phyloP scores from a whole-genome alignment of 2,797 vertebrate species.

The Florisuga fusca region DNA sequence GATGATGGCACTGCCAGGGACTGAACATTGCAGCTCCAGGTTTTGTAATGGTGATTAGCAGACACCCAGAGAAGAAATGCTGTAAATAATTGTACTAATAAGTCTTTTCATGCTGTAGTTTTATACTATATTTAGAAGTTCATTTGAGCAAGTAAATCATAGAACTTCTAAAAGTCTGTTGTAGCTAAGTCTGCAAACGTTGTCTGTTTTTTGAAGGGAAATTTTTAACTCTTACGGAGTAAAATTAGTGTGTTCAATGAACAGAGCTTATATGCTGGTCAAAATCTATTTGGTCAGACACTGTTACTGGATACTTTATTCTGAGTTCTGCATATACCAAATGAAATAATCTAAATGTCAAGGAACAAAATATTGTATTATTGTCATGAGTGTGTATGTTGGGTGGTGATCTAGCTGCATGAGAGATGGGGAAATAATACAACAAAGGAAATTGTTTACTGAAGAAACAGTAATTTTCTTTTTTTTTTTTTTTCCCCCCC shows the following conservation, averaged over 20 bases:
- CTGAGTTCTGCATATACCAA: background rate
- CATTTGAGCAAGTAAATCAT: background rate
- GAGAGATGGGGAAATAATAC: background rate
- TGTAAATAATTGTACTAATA: background rate
- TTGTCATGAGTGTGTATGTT: background rate
- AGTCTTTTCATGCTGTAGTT: background rate
- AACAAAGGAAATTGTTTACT: background rate
- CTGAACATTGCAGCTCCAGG: background rate
- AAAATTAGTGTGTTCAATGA: constrained; percentile 38
- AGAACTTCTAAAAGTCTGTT: background rate
- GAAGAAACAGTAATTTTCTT: background rate
- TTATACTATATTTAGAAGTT: background rate
- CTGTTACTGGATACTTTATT: background rate
- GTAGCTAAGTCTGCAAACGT: background rate
- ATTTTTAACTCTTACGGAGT: background rate
- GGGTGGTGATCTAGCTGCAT: background rate
- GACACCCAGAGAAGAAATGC: background rate
- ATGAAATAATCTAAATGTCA: background rate
- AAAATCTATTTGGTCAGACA: background rate
- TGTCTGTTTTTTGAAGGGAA: background rate
- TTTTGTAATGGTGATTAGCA: background rate
- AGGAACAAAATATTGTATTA: background rate
- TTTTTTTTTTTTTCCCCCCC: background rate
- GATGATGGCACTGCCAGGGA: rapidly evolving
- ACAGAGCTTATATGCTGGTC: background rate